Evolutionary conservation across 2,113 vertebrate genomes (phyloP).

Genomic region (Cyrtonyx montezumae): DNA sequence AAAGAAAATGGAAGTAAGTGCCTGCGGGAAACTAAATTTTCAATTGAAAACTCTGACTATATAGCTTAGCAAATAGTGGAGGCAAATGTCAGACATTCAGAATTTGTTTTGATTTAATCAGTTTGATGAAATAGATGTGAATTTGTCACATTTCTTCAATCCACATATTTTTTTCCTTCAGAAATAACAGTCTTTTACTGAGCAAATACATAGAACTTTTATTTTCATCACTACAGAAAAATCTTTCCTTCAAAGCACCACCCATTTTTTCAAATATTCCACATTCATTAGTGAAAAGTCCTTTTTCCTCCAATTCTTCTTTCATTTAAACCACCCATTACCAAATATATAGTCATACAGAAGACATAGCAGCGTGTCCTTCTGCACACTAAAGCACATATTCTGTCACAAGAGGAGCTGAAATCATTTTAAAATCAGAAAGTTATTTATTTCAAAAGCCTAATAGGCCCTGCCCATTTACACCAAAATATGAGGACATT

Average conservation of each 20-base stretch:
- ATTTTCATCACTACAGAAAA: not conserved
- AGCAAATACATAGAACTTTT: not conserved
- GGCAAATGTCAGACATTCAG: not conserved
- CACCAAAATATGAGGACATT: not conserved
- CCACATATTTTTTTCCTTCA: not conserved
- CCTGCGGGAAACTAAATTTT: not conserved
- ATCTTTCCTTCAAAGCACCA: not conserved
- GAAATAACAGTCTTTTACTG: not conserved
- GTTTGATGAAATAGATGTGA: not conserved
- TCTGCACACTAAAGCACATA: not conserved
- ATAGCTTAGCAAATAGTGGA: not conserved
- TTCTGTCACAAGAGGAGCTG: not conserved
- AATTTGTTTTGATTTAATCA: not conserved
- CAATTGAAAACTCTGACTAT: not conserved
- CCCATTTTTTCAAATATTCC: not conserved
- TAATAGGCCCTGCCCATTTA: not conserved
- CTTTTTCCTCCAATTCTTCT: not conserved
- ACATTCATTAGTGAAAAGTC: not conserved
- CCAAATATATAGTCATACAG: not conserved
- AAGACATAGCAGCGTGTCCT: accelerated
- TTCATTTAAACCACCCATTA: not conserved
- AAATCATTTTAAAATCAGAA: not conserved
- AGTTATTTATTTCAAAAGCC: not conserved
- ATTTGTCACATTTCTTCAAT: not conserved
- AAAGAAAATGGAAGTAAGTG: not conserved